phyloP scores from a whole-genome alignment of 2,797 vertebrate genomes.

The Acrossocheilus fasciatus region DNA sequence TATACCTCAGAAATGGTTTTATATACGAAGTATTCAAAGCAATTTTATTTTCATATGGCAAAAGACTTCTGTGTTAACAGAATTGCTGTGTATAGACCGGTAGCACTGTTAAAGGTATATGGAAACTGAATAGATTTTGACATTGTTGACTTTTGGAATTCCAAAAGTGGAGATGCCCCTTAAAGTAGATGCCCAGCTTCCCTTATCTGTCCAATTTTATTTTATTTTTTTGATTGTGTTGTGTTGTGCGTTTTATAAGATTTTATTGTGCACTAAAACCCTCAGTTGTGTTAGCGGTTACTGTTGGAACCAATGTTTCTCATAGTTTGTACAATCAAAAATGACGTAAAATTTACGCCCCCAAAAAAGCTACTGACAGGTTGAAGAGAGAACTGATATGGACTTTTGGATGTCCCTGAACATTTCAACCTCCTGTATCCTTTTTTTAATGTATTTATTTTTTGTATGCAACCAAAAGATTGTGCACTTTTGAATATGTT shows the following conservation, averaged over 20 bases:
- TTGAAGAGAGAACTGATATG: background rate
- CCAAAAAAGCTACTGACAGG: background rate
- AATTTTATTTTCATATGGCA: constrained; percentile 75
- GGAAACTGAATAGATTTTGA: constrained; percentile 69
- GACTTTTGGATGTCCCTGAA: background rate
- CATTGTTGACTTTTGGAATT: constrained; percentile 36
- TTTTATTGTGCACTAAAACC: constrained; percentile 16
- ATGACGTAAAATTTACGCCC: background rate
- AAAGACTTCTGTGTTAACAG: constrained; percentile 60
- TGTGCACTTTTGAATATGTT: constrained; percentile 13
- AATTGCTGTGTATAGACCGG: constrained; percentile 66
- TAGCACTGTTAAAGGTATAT: constrained; percentile 66
- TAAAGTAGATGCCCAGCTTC: constrained; percentile 11
- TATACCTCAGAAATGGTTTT: constrained; percentile 61
- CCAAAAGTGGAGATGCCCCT: constrained; percentile 17
- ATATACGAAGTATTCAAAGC: constrained; percentile 58
- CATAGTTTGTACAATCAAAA: constrained; percentile 19
- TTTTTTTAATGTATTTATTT: background rate
- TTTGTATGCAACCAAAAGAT: constrained; percentile 19
- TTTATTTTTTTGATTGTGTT: background rate
- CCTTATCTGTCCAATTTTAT: background rate
- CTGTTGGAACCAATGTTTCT: constrained; percentile 5
- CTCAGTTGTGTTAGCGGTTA: background rate
- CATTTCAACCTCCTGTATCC: background rate
- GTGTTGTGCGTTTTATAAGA: constrained; percentile 1